Conservation (phyloP, 1,140 invertebrate genomes). For the Galendromus occidentalis region DNA sequence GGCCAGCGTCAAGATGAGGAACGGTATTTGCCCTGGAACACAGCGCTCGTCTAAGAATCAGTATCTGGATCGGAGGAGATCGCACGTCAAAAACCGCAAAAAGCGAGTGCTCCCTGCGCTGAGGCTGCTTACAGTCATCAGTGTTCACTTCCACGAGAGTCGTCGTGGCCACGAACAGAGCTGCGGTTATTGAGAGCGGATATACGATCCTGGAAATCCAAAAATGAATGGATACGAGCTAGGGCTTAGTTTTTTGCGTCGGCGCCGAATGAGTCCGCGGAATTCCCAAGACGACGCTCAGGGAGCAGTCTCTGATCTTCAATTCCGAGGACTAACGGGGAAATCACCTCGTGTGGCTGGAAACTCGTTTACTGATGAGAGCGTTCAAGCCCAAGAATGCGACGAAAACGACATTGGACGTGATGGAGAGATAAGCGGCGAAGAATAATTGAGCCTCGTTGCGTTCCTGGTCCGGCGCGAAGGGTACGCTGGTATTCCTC, state of each 20-base stretch:
- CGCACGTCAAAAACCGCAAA: no score
- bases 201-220: constrained; percentile 43
- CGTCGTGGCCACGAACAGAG: constrained; percentile 59
- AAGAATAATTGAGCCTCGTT: not conserved
- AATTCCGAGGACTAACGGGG: constrained; percentile 12
- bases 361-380: constrained; percentile 4
- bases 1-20: constrained; percentile 55
- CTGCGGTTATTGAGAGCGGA: constrained; percentile 44
- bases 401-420: not conserved
- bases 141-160: constrained; percentile 58
- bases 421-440: not conserved
- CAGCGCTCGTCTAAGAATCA: no score
- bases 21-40: constrained; percentile 53
- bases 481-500: no score
- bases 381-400: not conserved
- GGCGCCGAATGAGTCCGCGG: not conserved
- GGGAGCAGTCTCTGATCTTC: constrained; percentile 10
- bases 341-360: constrained; percentile 14
- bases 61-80: no score
- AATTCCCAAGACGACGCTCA: not conserved
- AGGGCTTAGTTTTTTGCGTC: not conserved
- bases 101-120: constrained; percentile 28
- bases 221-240: constrained; percentile 16
- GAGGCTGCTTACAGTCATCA: constrained; percentile 56
- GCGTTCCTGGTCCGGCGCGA: not conserved